These are phyloP conservation scores for Corydoras maculifer DNA, from an alignment of 2,113 vertebrate species.

Conservation along the genomic window DNA sequence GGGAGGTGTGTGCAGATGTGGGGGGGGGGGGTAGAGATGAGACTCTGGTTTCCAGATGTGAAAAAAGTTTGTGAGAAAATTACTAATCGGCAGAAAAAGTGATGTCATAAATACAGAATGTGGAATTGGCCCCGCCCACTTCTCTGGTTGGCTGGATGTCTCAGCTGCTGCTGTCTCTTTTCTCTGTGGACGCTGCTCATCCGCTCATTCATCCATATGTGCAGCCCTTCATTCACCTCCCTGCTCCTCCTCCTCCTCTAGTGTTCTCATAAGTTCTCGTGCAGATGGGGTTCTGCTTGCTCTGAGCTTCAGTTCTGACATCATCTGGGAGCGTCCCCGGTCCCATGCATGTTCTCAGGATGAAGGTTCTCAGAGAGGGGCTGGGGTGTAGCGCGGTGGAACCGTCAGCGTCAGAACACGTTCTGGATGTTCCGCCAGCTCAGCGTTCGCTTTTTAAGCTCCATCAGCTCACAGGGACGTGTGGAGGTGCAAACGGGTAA, in stretches of 20 bases:
- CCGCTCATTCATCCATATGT: slow-evolving; percentile 16
- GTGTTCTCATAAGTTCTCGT: too few relatives aligned
- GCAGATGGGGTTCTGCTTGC: background rate
- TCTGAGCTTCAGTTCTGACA: slow-evolving; percentile 9
- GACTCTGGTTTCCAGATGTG: slow-evolving; percentile 58
- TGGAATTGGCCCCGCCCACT: slow-evolving; percentile 39
- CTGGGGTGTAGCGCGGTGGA: background rate
- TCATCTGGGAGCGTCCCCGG: background rate
- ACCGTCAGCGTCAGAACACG: background rate
- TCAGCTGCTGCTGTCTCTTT: slow-evolving; percentile 32
- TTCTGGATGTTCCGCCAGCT: background rate
- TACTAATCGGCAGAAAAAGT: slow-evolving; percentile 39
- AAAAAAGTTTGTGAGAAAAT: slow-evolving; percentile 31
- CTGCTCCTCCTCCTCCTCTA: slow-evolving; percentile 13
- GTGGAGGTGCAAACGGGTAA: slow-evolving; percentile 10
- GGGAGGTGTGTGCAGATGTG: too few relatives aligned
- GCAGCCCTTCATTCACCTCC: slow-evolving; percentile 3
- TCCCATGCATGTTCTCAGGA: background rate
- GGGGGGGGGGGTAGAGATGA: too few relatives aligned
- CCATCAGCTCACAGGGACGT: background rate
- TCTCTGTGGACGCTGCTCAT: slow-evolving; percentile 30
- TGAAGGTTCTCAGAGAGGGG: background rate
- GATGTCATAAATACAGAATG: slow-evolving; percentile 68
- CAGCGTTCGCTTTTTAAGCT: background rate
- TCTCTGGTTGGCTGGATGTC: slow-evolving; percentile 21